phyloP scores from a whole-genome alignment of 2,888 invertebrate genomes.

The Synanthedon tipuliformis region DNA sequence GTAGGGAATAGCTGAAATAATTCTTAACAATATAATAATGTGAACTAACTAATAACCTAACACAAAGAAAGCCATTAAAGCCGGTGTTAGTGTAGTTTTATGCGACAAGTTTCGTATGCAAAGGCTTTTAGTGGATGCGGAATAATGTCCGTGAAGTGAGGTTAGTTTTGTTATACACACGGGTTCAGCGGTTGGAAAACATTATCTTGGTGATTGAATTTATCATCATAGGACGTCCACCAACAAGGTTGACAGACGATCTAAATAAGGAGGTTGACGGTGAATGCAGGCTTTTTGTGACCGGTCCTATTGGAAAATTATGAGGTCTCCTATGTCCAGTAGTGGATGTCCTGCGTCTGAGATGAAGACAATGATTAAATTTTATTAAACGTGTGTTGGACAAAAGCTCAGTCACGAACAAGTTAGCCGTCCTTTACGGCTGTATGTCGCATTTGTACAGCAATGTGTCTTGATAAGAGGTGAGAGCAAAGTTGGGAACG shows the following conservation, averaged over 20 bases:
- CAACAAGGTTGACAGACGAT: no score
- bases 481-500: slow-evolving; percentile 35
- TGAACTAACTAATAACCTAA: background rate
- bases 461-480: slow-evolving; percentile 38
- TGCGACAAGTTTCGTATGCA: slow-evolving; percentile 29
- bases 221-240: no score
- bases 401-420: background rate
- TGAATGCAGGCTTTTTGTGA: no score
- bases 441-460: slow-evolving; percentile 18
- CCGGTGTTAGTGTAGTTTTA: slow-evolving; percentile 5
- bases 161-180: slow-evolving; percentile 13
- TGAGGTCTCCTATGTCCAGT: no score
- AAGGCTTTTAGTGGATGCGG: slow-evolving; percentile 33
- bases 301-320: no score
- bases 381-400: background rate
- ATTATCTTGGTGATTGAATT: background rate
- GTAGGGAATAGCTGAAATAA: no score
- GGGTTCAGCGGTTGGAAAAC: slow-evolving; percentile 3
- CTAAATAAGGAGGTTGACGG: no score
- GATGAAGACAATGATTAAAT: no score
- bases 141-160: slow-evolving; percentile 28
- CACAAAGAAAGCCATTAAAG: background rate
- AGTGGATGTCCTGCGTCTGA: no score
- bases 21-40: background rate
- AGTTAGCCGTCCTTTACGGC: background rate